Conservation (phyloP, 1,140 invertebrate genomes). For the Pristionchus pacificus region DNA sequence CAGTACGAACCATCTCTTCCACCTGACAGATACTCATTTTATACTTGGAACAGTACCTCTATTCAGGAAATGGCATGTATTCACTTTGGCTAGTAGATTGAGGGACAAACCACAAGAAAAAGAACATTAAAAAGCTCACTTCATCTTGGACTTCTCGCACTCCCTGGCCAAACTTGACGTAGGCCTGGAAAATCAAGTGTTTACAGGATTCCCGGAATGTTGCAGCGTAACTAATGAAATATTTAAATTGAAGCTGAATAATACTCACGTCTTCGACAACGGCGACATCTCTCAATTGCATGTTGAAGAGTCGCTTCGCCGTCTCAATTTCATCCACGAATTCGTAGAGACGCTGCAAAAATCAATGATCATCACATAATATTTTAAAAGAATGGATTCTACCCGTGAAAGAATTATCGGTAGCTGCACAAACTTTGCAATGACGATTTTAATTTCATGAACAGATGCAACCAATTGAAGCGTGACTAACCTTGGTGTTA, state of each 20-base stretch:
- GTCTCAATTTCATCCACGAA: not conserved
- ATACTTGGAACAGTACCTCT: too few species aligned
- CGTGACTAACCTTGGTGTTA: not conserved
- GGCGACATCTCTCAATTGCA: not conserved
- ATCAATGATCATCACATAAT: too few species aligned
- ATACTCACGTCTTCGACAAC: not conserved
- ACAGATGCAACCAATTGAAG: too few species aligned
- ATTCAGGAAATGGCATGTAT: too few species aligned
- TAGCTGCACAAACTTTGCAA: not conserved
- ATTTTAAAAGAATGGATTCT: too few species aligned
- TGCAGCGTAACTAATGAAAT: too few species aligned
- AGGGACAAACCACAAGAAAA: slow-evolving; percentile 1
- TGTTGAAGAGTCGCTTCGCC: not conserved
- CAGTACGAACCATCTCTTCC: not conserved
- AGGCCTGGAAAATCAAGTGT: not conserved
- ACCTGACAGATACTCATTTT: not conserved
- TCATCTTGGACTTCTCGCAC: not conserved
- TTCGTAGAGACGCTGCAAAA: not conserved
- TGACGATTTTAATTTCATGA: too few species aligned
- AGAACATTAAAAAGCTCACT: too few species aligned
- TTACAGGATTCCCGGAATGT: not conserved
- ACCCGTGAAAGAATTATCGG: too few species aligned
- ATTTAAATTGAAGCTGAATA: too few species aligned
- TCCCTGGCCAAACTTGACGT: not conserved
- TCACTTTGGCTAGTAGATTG: too few species aligned